These are phyloP conservation scores for Brenthis daphne DNA, from an alignment of 2,888 invertebrate species.

Conservation along the genomic window DNA sequence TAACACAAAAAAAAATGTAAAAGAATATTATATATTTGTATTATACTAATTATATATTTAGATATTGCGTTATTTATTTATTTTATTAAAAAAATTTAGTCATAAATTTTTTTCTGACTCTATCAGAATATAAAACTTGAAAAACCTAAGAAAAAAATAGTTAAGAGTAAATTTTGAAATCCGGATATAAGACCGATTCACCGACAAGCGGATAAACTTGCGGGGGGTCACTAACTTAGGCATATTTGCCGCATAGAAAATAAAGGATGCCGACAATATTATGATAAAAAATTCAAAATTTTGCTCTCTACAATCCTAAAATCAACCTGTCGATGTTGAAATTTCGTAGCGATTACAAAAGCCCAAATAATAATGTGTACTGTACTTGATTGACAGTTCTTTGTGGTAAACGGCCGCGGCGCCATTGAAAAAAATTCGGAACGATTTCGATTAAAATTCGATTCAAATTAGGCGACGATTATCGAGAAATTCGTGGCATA, in stretches of 20 bases:
- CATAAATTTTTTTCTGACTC: no score
- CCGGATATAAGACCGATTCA: not conserved
- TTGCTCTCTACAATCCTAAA: slow-evolving; percentile 43
- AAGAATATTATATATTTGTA: no score
- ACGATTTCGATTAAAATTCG: slow-evolving; percentile 53
- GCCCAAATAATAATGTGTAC: slow-evolving; percentile 72
- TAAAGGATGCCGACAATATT: slow-evolving; percentile 29
- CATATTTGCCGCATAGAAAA: slow-evolving; percentile 19
- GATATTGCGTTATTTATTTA: no score
- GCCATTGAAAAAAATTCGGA: slow-evolving; percentile 55
- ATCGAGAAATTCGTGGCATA: slow-evolving; percentile 78
- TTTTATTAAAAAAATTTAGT: no score
- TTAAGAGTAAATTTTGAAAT: not conserved
- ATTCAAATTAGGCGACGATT: slow-evolving; percentile 73
- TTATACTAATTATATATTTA: no score
- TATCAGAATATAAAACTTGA: not conserved
- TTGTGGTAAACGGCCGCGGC: slow-evolving; percentile 50
- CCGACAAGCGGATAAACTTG: not conserved
- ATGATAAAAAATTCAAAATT: slow-evolving; percentile 39
- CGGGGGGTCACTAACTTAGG: slow-evolving; percentile 3
- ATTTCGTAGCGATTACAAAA: slow-evolving; percentile 55
- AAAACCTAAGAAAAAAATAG: not conserved
- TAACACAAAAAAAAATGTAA: no score
- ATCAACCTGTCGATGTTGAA: slow-evolving; percentile 58
- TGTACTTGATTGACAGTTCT: slow-evolving; percentile 72